These are phyloP conservation scores for Brachionus paranguensis DNA, from an alignment of 1,140 invertebrate genomes.

Conservation along the genomic window DNA sequence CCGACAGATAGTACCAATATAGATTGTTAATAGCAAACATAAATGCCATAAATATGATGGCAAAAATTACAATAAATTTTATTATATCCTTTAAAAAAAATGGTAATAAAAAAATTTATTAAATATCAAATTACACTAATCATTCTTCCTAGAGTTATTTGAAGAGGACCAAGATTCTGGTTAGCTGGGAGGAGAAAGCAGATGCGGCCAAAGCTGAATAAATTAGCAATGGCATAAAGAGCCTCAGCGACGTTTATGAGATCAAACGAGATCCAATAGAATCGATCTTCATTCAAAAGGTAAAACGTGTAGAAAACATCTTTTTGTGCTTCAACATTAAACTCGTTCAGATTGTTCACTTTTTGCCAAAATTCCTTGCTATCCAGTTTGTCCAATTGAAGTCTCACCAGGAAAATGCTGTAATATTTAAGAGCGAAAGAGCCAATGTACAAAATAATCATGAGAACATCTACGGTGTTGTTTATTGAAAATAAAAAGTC, in stretches of 20 bases:
- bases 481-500: conserved; percentile 51
- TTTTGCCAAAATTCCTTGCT: neutral
- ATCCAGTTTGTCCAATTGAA: neutral
- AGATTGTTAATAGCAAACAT: conserved; percentile 56
- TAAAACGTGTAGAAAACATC: conserved; percentile 2
- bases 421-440: conserved; percentile 47
- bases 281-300: conserved; percentile 44
- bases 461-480: conserved; percentile 50
- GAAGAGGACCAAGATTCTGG: conserved; percentile 54
- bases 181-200: conserved; percentile 56
- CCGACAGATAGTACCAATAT: conserved; percentile 55
- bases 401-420: neutral
- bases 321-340: neutral
- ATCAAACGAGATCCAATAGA: conserved; percentile 47
- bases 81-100: conserved; percentile 47
- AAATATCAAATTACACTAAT: conserved; percentile 45
- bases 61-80: conserved; percentile 47
- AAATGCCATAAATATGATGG: conserved; percentile 52
- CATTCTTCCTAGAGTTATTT: conserved; percentile 56
- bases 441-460: conserved; percentile 50
- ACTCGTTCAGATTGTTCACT: neutral
- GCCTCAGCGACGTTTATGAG: conserved; percentile 47
- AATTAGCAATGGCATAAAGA: conserved; percentile 48
- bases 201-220: conserved; percentile 53
- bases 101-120: neutral